Evolutionary conservation across 2,888 invertebrate genomes (phyloP), one percentile per base, ranked within the genome.

Genomic region (Lissocephala sabroskyi): DNA sequence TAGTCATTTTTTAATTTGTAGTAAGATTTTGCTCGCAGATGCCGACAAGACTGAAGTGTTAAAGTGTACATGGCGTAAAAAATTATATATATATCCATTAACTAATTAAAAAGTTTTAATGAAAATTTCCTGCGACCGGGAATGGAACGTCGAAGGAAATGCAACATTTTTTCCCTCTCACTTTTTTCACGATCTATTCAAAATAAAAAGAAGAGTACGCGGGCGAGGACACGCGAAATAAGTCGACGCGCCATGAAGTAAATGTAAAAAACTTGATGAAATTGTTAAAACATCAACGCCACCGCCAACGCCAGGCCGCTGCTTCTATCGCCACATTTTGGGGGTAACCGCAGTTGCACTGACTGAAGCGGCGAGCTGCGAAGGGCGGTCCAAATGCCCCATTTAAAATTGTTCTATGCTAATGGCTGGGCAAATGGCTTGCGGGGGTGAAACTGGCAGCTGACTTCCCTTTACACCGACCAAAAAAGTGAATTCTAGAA

Each of bases 51-150:
- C 23, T 26, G 32, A 39, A 29, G 56, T 48, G 49, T 49, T 49
- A 49, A 56, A 45, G 17, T 37, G 42, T 29, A 30, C n/a, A 13
- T 10, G 14, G 19, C 9, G 23, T 9, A 45, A 32, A 48, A 45
- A 26, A 37, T 14, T 32, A 32, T n/a, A n/a, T n/a, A n/a, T n/a
- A n/a, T 52, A 60, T 77, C 73, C 79, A 79, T 78, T 79, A 68
- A 65, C 80, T 79, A 79, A 79, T 78, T 77, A 63, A 58, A 58
- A 65, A 64, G 52, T 60, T 59, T 59, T 61, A 57, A 63, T 62
- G 56, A 59, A 50, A 73, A 60, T 52, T 35, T 35, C 23, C 23
- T 13, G 13, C 35, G 13, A 35, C 14, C 16, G 16, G 14, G 16
- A 35, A 13, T 32, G 11, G 13, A 11, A 13, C 13, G 30, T 16